Evolutionary conservation across 2,113 vertebrate species (phyloP).

Genomic region (Chrysemys picta): DNA sequence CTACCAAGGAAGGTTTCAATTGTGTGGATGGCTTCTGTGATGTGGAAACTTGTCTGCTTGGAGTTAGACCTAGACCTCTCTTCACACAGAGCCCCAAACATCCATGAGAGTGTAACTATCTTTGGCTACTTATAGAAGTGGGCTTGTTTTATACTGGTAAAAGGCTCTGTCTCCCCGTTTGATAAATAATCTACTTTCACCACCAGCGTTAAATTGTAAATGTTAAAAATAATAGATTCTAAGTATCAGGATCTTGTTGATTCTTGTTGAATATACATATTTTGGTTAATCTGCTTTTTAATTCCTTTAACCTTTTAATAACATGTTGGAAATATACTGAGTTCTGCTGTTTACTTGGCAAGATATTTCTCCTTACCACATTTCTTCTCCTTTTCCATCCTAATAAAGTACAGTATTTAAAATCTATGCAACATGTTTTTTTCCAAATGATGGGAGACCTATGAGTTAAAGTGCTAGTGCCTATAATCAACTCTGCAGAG

Average conservation of each 20-base stretch:
- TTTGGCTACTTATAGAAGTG: background rate
- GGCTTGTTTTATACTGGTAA: background rate
- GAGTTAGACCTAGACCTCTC: background rate
- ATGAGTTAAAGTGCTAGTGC: background rate
- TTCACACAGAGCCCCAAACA: background rate
- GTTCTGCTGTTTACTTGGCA: background rate
- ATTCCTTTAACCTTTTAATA: background rate
- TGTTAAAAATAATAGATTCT: background rate
- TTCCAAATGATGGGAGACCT: background rate
- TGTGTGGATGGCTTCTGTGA: background rate
- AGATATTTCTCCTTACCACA: background rate
- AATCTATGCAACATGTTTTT: background rate
- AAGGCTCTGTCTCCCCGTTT: background rate
- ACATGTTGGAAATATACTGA: background rate
- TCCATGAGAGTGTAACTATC: fast-evolving
- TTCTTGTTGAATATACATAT: background rate
- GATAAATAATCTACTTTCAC: background rate
- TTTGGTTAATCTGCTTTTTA: background rate
- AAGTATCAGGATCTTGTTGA: background rate
- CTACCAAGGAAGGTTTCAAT: background rate
- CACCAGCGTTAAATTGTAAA: background rate
- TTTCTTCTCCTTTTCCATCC: background rate
- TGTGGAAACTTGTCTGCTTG: background rate
- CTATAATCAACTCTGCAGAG: background rate
- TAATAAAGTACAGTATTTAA: background rate